Conservation (phyloP, 2,797 vertebrate genomes). For the Eurystomus glaucurus region DNA sequence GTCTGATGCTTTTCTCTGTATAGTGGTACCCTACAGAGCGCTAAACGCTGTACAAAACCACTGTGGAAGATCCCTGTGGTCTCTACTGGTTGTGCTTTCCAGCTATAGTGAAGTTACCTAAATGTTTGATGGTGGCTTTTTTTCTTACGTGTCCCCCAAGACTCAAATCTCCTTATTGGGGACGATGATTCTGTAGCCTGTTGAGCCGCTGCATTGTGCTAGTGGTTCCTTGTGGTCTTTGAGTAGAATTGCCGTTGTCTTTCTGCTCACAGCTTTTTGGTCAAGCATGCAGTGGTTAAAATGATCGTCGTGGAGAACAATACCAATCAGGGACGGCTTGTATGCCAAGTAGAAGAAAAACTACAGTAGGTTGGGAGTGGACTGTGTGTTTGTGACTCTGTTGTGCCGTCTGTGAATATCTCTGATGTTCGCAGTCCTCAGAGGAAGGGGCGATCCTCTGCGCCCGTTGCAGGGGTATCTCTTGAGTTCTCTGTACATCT, state of each 20-base stretch:
- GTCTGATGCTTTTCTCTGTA: background rate
- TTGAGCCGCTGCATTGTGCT: background rate
- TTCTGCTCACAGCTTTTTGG: background rate
- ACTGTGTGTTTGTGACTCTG: background rate
- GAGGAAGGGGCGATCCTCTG: background rate
- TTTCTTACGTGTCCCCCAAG: background rate
- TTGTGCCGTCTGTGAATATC: background rate
- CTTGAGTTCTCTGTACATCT: background rate
- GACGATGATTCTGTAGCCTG: background rate
- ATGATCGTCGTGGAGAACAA: background rate
- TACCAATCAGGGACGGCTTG: background rate
- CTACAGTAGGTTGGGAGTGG: background rate
- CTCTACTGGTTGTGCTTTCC: background rate
- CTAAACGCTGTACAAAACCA: background rate
- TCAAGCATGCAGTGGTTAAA: slow-evolving; percentile 36
- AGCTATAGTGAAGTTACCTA: background rate
- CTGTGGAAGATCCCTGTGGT: background rate
- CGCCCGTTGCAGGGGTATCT: background rate
- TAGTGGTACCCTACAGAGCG: background rate
- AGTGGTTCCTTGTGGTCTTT: background rate
- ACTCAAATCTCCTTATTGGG: background rate
- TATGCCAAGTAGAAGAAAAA: background rate
- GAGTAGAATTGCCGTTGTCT: background rate
- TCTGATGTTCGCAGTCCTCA: background rate
- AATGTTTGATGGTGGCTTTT: background rate